Evolutionary conservation across 2,888 invertebrate species (phyloP), one percentile per base, ranked within the genome.

Genomic region (Pharmacophagus antenor): DNA sequence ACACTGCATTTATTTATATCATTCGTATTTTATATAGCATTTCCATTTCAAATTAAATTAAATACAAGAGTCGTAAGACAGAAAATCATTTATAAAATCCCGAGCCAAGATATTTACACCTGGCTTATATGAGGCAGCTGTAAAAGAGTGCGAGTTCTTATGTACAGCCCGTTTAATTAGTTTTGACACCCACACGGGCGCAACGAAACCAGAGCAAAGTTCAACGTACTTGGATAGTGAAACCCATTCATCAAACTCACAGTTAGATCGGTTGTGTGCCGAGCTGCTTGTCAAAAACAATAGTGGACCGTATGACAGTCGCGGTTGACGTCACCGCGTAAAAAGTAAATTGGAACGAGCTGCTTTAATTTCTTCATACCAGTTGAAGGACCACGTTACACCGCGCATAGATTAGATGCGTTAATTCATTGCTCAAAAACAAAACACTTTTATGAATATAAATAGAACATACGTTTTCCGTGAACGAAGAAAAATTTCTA

Each of bases 171-270:
- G 22, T 75, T 75, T 76, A 82, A 79, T 80, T 77, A 70, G 71
- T 70, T 74, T 67, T 67, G 68, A 82, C 84, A 78, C 85, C 84
- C 79, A 86, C 86, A 74, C 72, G 59, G 65, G 15, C 52, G 52
- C 21, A 72, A 73, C 68, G 66, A 72, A 88, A 85, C 77, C 80
- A 79, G 86, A 80, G 72, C 86, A 85, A 82, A 88, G 88, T 88
- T 88, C 85, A 84, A 77, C 76, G 87, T 31, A 84, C 87, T 79
- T 72, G 69, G 69, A 81, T 73, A 85, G 86, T 84, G 82, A 84
- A 85, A 86, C 73, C 80, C 82, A 87, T 87, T 87, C 86, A 85
- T 82, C 82, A 81, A 72, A 77, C 75, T 74, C 74, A 81, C 79
- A 79, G 84, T 78, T 82, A 79, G 80, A 79, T 81, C 81, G 78